These are phyloP conservation scores for Lumbricus terrestris DNA, from an alignment of 2,888 invertebrate genomes.

Conservation along the genomic window DNA sequence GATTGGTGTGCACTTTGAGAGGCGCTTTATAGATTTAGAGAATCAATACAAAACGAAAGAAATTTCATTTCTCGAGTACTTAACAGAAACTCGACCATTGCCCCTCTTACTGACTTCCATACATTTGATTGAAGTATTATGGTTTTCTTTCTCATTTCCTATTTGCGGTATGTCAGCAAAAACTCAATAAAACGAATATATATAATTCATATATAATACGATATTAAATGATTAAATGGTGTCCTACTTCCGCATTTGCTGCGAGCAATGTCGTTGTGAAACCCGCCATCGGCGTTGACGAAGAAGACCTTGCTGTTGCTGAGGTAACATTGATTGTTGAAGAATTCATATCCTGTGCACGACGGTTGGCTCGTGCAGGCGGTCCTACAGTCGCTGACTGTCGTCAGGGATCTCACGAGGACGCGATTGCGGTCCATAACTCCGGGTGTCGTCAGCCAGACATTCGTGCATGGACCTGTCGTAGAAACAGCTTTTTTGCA, in stretches of 20 bases:
- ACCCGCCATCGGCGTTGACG: background rate
- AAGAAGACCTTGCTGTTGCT: background rate
- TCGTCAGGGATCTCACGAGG: background rate
- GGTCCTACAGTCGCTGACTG: background rate
- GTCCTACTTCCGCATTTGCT: slow-evolving; percentile 8
- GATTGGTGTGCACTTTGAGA: too few species aligned
- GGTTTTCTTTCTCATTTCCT: too few species aligned
- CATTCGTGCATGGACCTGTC: background rate
- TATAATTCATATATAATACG: too few species aligned
- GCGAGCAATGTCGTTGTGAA: background rate
- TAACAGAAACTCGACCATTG: too few species aligned
- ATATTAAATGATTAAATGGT: too few species aligned
- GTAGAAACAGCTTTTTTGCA: background rate
- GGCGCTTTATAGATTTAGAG: too few species aligned
- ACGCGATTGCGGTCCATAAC: background rate
- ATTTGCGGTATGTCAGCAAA: too few species aligned
- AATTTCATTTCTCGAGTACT: too few species aligned
- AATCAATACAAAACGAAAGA: too few species aligned
- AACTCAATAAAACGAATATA: too few species aligned
- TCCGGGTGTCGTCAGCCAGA: background rate
- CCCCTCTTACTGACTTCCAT: too few species aligned
- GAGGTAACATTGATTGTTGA: background rate
- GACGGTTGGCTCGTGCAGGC: background rate
- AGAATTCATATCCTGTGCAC: background rate
- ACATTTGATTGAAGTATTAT: too few species aligned